phyloP scores from a whole-genome alignment of 2,797 vertebrate genomes.

The Thamnophis elegans region DNA sequence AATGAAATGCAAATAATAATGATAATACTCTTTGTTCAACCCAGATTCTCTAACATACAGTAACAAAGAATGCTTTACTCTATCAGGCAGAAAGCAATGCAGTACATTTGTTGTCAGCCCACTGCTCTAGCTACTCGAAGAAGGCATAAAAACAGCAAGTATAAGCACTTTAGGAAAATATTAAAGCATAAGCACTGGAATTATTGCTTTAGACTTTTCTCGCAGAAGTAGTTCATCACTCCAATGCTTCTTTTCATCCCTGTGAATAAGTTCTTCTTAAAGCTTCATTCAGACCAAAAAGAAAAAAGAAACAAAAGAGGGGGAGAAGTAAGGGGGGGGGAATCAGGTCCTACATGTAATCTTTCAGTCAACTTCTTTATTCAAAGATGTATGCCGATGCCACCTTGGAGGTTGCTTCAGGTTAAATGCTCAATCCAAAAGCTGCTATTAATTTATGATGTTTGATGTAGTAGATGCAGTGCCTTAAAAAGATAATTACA shows the following conservation, averaged over 20 bases:
- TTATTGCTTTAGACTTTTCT: conserved; percentile 63
- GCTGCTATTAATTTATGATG: conserved; percentile 42
- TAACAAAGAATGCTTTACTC: conserved; percentile 60
- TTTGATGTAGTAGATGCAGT: conserved; percentile 43
- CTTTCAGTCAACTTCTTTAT: conserved; percentile 73
- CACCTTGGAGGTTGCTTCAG: conserved; percentile 65
- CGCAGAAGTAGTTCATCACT: conserved; percentile 69
- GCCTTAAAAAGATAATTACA: conserved; percentile 26
- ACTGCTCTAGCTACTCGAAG: conserved; percentile 61
- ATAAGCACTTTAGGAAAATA: conserved; percentile 63
- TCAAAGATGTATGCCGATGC: conserved; percentile 65
- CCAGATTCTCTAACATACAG: conserved; percentile 56
- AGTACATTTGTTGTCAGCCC: conserved; percentile 48
- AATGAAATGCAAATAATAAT: conserved; percentile 66
- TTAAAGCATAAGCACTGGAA: conserved; percentile 63
- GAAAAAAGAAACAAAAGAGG: not conserved
- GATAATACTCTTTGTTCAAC: conserved; percentile 54
- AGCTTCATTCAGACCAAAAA: conserved; percentile 67
- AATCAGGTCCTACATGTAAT: conserved; percentile 64
- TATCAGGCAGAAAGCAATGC: conserved; percentile 54
- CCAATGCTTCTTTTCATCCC: conserved; percentile 69
- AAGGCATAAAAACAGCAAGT: conserved; percentile 48
- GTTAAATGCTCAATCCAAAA: conserved; percentile 54
- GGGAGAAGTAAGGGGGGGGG: not conserved
- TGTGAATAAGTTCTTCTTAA: conserved; percentile 68